Percentiles rank a stretch among this genome's conserved stretches.
phyloP scores from a whole-genome alignment of 2,888 invertebrate species.

The Siphlonurus alternatus region DNA sequence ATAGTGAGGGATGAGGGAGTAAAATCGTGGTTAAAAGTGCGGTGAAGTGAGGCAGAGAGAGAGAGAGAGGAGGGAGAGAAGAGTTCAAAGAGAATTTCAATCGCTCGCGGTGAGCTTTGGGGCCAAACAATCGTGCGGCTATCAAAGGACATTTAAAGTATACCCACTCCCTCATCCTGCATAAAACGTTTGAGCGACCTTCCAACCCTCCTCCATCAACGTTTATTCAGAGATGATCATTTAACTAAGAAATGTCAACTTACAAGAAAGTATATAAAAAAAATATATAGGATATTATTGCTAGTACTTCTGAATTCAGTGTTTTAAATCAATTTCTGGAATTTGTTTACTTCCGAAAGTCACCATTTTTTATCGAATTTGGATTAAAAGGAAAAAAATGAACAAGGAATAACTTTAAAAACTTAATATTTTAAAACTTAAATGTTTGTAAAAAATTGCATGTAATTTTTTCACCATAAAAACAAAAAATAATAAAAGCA shows the following conservation, averaged over 20 bases:
- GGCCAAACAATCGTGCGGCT: constrained; percentile 3
- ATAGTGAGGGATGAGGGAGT: neutral
- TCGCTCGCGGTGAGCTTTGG: constrained; percentile 1
- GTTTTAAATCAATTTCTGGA: too few relatives aligned
- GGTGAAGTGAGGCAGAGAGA: neutral
- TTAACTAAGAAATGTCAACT: neutral
- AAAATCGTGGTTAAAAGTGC: neutral
- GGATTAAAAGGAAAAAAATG: too few relatives aligned
- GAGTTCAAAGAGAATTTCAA: constrained; percentile 3
- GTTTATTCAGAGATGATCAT: neutral
- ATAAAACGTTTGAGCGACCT: neutral
- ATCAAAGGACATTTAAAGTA: constrained; percentile 3
- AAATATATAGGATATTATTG: too few relatives aligned
- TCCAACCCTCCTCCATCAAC: neutral
- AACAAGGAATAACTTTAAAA: too few relatives aligned
- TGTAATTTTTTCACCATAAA: too few relatives aligned
- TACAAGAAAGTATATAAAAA: too few relatives aligned
- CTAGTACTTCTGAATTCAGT: too few relatives aligned
- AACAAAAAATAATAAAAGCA: too few relatives aligned
- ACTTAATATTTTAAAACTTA: too few relatives aligned
- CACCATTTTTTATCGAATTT: too few relatives aligned
- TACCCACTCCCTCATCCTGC: neutral
- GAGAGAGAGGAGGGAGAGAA: neutral
- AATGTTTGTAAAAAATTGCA: too few relatives aligned
- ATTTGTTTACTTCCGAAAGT: too few relatives aligned